Evolutionary conservation across 2,888 invertebrate genomes (phyloP).

Genomic region (Hydrotaea diabolus): DNA sequence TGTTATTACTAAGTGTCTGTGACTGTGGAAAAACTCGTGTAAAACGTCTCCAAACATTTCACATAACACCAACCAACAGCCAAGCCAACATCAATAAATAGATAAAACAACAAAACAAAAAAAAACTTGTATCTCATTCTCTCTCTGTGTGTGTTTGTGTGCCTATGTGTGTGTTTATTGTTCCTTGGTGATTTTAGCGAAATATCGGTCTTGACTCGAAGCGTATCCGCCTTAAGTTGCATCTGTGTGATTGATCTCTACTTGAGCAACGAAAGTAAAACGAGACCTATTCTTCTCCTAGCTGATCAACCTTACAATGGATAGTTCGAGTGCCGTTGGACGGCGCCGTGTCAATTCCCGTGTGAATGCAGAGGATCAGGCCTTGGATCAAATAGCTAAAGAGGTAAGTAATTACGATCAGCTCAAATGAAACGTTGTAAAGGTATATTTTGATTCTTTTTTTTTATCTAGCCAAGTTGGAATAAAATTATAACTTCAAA

Average conservation of each 20-base stretch:
- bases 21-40: neutral
- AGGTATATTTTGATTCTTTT: too few relatives aligned
- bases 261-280: neutral
- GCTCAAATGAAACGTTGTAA: neutral
- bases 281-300: neutral
- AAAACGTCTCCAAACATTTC: neutral
- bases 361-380: slow-evolving; percentile 96
- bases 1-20: slow-evolving; percentile 2
- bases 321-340: slow-evolving; percentile 81
- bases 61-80: neutral
- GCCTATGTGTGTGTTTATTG: slow-evolving; percentile 6
- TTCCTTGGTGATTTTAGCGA: neutral
- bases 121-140: too few relatives aligned
- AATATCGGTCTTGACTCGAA: slow-evolving; percentile 2
- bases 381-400: slow-evolving; percentile 97
- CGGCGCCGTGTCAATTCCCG: slow-evolving; percentile 91
- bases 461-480: too few relatives aligned
- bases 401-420: slow-evolving; percentile 87
- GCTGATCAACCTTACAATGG: slow-evolving; percentile 73
- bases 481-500: too few relatives aligned
- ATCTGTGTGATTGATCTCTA: slow-evolving; percentile 5
- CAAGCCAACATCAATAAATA: neutral
- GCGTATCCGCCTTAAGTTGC: neutral
- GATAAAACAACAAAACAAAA: too few relatives aligned
- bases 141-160: too few relatives aligned